A percentile compares a stretch with the other conserved stretches of the same genome.
Conservation (phyloP, 1,140 invertebrate species). For the Mamestra configurata region DNA sequence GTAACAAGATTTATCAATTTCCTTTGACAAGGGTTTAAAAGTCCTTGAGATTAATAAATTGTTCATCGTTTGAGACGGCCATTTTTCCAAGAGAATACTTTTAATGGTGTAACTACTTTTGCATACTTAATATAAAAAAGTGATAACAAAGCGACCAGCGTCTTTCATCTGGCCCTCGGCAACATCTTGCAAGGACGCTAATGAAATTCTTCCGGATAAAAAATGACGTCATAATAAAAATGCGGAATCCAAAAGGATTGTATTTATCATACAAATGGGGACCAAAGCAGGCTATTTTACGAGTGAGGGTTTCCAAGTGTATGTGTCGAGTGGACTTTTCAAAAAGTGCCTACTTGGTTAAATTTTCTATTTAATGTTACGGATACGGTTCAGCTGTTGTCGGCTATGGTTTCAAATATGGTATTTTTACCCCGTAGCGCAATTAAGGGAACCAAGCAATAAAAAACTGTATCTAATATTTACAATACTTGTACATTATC, state of each 20-base stretch:
- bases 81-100: constrained; percentile 8
- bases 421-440: too few relatives aligned
- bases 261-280: constrained; percentile 28
- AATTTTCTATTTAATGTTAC: background rate
- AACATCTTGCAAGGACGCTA: constrained; percentile 50
- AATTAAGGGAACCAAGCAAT: too few relatives aligned
- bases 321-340: background rate
- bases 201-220: constrained; percentile 50
- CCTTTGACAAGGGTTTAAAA: constrained; percentile 11
- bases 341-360: background rate
- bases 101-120: constrained; percentile 20
- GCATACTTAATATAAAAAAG: constrained; percentile 34
- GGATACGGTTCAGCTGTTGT: too few relatives aligned
- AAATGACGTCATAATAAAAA: constrained; percentile 44
- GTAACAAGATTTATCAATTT: constrained; percentile 16
- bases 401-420: too few relatives aligned
- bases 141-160: constrained; percentile 26
- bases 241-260: constrained; percentile 1
- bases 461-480: too few relatives aligned
- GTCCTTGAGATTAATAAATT: constrained; percentile 6
- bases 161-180: constrained; percentile 34
- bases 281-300: background rate
- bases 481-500: too few relatives aligned
- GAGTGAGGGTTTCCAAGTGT: background rate
- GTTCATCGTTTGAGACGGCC: background rate